Evolutionary conservation across 2,888 invertebrate genomes (phyloP), one percentile per base, ranked within the genome.

Genomic region (Aricia artaxerxes): DNA sequence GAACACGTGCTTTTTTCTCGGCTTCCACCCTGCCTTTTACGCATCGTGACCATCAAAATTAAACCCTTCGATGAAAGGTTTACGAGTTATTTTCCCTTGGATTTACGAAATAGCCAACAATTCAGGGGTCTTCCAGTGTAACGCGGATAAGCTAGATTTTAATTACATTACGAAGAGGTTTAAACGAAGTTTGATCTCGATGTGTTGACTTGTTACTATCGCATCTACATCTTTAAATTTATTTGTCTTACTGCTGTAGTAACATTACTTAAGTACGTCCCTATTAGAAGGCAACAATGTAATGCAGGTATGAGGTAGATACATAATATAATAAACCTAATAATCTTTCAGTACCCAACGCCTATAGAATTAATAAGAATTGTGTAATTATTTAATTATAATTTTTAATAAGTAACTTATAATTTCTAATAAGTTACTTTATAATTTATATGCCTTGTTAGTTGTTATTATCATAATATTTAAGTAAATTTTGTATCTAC

Each of bases 1-100:
- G 91, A 92, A 94, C 94, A 93, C 93, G 93, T 93, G 93, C 92
- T 93, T 93, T 92, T 94, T 93, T 92, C 94, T 89, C 93, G 91
- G 86, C 89, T 87, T 88, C 88, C 86, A 85, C 85, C 85, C 86
- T 84, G 84, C 87, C 85, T 87, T 85, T 79, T 80, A 81, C 77
- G 77, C 60, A 69, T 78, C 75, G 60, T 69, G 5, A 38, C 82
- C 83, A 81, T 44, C 60, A 24, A 85, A 87, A 86, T 81, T 82
- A 77, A 61, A 85, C 88, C 85, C 83, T 89, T 87, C 78, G 2
- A 16, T 35, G 49, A 1, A 4, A 5, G 69, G 0, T 1, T 80
- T 85, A 90, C 82, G 84, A 86, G 84, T 77, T 79, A 83, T 38
- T 84, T 86, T 88, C 31, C 73, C 4, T 72, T 81, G 82, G 69